These are phyloP conservation scores for Planococcus citri DNA, from an alignment of 1,140 invertebrate species.

Conservation along the genomic window DNA sequence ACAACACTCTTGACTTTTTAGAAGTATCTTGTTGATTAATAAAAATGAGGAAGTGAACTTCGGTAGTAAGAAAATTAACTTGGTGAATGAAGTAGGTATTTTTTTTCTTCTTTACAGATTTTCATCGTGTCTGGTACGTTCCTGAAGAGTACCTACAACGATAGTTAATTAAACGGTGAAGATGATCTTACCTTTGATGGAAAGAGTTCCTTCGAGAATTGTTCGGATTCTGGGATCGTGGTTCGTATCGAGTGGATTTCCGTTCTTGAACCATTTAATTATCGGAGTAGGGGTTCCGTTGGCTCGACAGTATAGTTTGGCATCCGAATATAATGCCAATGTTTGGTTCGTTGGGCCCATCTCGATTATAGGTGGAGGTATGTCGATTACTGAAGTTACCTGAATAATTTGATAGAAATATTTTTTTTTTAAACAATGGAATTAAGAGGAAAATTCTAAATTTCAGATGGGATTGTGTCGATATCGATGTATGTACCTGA, in stretches of 20 bases:
- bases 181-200: slow-evolving; percentile 42
- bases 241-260: slow-evolving; percentile 45
- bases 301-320: slow-evolving; percentile 69
- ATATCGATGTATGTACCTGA: slow-evolving; percentile 41
- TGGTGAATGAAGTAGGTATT: too few species aligned
- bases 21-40: background rate
- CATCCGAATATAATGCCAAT: slow-evolving; percentile 60
- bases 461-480: slow-evolving; percentile 49
- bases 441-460: slow-evolving; percentile 64
- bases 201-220: slow-evolving; percentile 52
- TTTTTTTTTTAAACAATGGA: slow-evolving; percentile 60
- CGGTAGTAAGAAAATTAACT: too few species aligned
- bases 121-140: too few species aligned
- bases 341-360: slow-evolving; percentile 85
- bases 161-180: too few species aligned
- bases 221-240: slow-evolving; percentile 47
- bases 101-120: too few species aligned
- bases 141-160: too few species aligned
- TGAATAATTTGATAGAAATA: slow-evolving; percentile 37
- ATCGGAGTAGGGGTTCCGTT: slow-evolving; percentile 54
- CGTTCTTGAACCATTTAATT: slow-evolving; percentile 72
- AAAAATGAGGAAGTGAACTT: background rate
- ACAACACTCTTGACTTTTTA: too few species aligned
- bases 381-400: slow-evolving; percentile 59
- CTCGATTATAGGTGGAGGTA: slow-evolving; percentile 79